Evolutionary conservation across 37 sponge, comb jelly and placozoan species (phyloP), one percentile per base, ranked within the genome.

Genomic region (Petrosia ficiformis): DNA sequence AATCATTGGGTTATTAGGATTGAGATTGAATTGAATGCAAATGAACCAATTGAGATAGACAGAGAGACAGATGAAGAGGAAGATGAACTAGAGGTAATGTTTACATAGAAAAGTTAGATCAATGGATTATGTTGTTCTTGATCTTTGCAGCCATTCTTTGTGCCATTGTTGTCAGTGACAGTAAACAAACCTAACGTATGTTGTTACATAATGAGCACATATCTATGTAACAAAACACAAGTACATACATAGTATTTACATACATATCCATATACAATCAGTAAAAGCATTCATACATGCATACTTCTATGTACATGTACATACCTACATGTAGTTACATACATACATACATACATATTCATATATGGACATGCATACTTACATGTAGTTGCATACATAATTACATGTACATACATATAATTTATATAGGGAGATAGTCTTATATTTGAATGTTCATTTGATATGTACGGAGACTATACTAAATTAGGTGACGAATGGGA

Each of bases 131-230:
- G 3, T 24, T 42, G 24, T 70, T 24, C 2, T 28, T 28, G 38
- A 24, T 28, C 59, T 32, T 32, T 30, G 28, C 61, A 82, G 89
- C 74, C 75, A 3, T 66, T 64, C 44, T 83, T 59, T 67, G 66
- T 82, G 1, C 90, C 90, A 56, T 65, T 65, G 21, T 89, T 89
- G 43, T 73, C 85, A 35, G 85, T 89, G 21, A 64, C 80, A 31
- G 43, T 89, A 44, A 80, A 60, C 19, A 89, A 89, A 29, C 61
- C 72, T n/a, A 38, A 54, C 36, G 89, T 88, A 42, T 44, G 83
- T 81, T 5, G 28, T 65, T 59, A 42, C 38, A 42, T n/a, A n/a
- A n/a, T n/a, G n/a, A n/a, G n/a, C n/a, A n/a, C n/a, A n/a, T n/a
- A n/a, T n/a, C n/a, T n/a, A n/a, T n/a, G n/a, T n/a, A n/a, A n/a